phyloP scores from a whole-genome alignment of 2,113 vertebrate genomes.

The Perca fluviatilis region DNA sequence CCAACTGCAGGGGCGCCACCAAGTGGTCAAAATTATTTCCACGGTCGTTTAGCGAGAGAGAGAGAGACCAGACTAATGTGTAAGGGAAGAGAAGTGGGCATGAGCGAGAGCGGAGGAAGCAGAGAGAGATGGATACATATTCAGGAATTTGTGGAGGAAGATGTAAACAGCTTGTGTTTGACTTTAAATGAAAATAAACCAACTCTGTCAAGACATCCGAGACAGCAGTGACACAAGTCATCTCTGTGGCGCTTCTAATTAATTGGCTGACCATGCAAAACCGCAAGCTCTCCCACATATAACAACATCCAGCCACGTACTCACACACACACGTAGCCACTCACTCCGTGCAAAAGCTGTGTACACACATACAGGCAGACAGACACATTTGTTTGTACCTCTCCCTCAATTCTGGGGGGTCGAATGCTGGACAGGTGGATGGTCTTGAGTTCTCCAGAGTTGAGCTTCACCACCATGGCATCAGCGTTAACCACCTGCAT shows the following conservation, averaged over 20 bases:
- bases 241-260: slow-evolving; percentile 39
- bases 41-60: slow-evolving; percentile 23
- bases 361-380: slow-evolving; percentile 8
- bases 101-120: background rate
- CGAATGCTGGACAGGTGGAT: slow-evolving; percentile 97
- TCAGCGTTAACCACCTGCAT: slow-evolving; percentile 97
- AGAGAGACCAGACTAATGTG: slow-evolving; percentile 15
- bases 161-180: slow-evolving; percentile 19
- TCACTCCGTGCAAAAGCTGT: slow-evolving; percentile 7
- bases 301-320: background rate
- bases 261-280: slow-evolving; percentile 7
- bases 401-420: slow-evolving; percentile 93
- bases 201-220: background rate
- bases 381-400: slow-evolving; percentile 81
- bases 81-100: background rate
- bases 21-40: slow-evolving; percentile 64
- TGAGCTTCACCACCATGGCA: slow-evolving; percentile 94
- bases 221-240: slow-evolving; percentile 1
- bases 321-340: slow-evolving; percentile 9
- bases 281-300: slow-evolving; percentile 14
- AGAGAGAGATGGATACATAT: slow-evolving; percentile 25
- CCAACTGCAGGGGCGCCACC: slow-evolving; percentile 71
- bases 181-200: slow-evolving; percentile 18
- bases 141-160: slow-evolving; percentile 17
- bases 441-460: slow-evolving; percentile 95